These are phyloP conservation scores for Synergus itoensis DNA, from an alignment of 2,888 invertebrate genomes.

Conservation along the genomic window DNA sequence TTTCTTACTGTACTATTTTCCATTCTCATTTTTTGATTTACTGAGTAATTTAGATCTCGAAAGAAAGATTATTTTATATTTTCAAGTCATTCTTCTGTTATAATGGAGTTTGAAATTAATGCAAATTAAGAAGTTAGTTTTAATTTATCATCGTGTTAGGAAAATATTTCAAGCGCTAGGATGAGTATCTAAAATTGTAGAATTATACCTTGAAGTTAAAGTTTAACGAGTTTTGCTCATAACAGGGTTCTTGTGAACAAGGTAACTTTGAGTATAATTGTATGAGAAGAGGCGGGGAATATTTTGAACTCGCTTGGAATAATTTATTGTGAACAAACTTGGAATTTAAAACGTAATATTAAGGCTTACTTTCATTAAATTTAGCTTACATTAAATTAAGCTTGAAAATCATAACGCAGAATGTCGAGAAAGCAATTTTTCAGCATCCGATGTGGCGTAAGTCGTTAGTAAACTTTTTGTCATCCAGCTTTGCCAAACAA, in stretches of 20 bases:
- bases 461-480: constrained; percentile 54
- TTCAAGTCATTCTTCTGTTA: not conserved
- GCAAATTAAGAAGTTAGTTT: not conserved
- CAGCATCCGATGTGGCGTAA: constrained; percentile 20
- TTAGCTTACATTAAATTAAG: no score
- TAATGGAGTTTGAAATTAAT: constrained; percentile 7
- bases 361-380: no score
- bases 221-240: not conserved
- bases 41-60: not conserved
- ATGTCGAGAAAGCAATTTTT: constrained; percentile 14
- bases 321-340: no score
- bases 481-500: constrained; percentile 48
- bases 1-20: not conserved
- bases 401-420: not conserved
- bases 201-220: not conserved
- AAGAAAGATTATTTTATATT: not conserved
- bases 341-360: no score
- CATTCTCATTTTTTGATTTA: not conserved
- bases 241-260: not conserved
- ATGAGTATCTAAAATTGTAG: not conserved
- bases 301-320: no score
- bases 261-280: not conserved
- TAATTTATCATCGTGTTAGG: not conserved
- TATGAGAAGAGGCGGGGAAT: no score
- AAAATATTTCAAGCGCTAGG: not conserved